These are phyloP conservation scores for Otolemur crassicaudatus DNA, from an alignment of 2,797 vertebrate genomes.

Conservation along the genomic window DNA sequence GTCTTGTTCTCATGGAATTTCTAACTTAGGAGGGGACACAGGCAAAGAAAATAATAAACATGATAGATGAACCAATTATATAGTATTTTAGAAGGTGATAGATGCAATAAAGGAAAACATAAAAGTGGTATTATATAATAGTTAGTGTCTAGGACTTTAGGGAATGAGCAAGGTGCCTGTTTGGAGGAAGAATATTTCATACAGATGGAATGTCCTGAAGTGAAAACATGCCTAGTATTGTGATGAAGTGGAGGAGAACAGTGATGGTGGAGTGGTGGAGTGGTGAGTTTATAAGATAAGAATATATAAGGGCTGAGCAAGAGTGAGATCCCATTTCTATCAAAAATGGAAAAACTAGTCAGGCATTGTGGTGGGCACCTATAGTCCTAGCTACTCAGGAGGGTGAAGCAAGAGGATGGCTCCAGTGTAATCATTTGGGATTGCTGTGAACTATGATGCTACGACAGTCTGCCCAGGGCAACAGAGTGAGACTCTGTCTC, in stretches of 20 bases:
- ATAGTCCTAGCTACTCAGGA: no score
- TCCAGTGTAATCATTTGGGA: no score
- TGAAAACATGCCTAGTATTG: neutral
- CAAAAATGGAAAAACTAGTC: no score
- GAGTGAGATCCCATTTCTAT: no score
- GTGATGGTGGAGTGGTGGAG: neutral
- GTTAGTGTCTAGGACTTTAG: neutral
- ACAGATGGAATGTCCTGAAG: neutral
- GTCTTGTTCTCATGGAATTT: neutral
- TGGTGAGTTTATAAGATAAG: neutral
- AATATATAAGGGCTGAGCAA: no score
- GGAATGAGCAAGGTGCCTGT: neutral
- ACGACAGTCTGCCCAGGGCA: no score
- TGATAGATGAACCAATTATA: neutral
- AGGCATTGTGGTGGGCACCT: no score
- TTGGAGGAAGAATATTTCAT: neutral
- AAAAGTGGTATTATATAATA: neutral
- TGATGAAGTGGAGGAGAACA: neutral
- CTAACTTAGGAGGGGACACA: neutral
- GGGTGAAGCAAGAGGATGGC: no score
- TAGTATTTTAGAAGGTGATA: neutral
- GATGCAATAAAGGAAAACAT: neutral
- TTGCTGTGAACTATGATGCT: no score
- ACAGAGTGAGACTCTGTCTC: no score
- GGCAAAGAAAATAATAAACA: neutral